Conservation (phyloP, 2,888 invertebrate genomes). For the Heliconius charithonia region DNA sequence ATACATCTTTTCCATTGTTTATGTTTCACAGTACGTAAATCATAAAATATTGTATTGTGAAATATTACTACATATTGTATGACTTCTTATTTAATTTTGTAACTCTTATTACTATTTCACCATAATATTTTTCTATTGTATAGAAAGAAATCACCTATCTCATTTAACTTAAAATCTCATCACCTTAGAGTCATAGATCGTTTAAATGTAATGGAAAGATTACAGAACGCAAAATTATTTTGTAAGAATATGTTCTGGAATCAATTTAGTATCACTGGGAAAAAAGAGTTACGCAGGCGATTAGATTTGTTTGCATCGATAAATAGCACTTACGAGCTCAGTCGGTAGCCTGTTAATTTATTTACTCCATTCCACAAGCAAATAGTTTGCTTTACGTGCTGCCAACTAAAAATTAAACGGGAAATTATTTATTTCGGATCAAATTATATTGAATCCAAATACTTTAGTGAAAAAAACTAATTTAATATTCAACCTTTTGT, state of each 20-base stretch:
- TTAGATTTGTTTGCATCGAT: conserved; percentile 48
- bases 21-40: too few relatives aligned
- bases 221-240: conserved; percentile 31
- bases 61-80: too few relatives aligned
- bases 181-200: not conserved
- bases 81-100: too few relatives aligned
- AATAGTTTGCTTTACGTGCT: conserved; percentile 40
- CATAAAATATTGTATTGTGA: too few relatives aligned
- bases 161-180: too few relatives aligned
- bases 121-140: not conserved
- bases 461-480: not conserved
- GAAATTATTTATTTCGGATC: conserved; percentile 25
- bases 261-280: conserved; percentile 41
- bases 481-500: not conserved
- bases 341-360: conserved; percentile 46
- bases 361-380: conserved; percentile 43
- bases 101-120: not conserved
- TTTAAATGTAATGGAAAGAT: not conserved
- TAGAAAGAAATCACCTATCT: not conserved
- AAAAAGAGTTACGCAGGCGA: conserved; percentile 44
- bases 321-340: conserved; percentile 46
- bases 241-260: conserved; percentile 34
- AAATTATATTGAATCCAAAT: not conserved
- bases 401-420: conserved; percentile 28
- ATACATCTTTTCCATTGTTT: too few relatives aligned